These are phyloP conservation scores for Actinemys pallida DNA, from an alignment of 2,113 vertebrate species.

Conservation along the genomic window DNA sequence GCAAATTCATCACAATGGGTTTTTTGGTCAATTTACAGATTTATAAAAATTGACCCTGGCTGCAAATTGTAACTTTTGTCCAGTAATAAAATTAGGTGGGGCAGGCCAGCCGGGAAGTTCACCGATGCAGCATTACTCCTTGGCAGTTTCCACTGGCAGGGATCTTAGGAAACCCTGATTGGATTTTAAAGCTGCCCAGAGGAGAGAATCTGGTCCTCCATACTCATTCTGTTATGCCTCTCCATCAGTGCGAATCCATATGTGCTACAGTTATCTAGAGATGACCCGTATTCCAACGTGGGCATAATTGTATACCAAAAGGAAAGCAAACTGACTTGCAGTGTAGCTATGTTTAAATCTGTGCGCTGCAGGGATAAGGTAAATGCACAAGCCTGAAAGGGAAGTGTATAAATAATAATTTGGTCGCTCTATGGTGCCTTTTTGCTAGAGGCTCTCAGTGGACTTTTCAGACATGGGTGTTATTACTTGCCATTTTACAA, in stretches of 20 bases:
- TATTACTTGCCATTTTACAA: background rate
- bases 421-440: background rate
- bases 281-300: background rate
- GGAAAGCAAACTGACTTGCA: background rate
- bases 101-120: slow-evolving; percentile 45
- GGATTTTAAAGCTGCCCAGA: slow-evolving; percentile 61
- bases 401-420: background rate
- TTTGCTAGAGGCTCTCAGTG: background rate
- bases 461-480: slow-evolving; percentile 34
- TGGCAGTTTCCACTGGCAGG: slow-evolving; percentile 67
- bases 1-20: slow-evolving; percentile 10
- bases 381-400: background rate
- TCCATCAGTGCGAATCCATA: background rate
- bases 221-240: slow-evolving; percentile 62
- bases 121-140: slow-evolving; percentile 64
- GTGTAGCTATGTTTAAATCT: background rate
- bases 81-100: slow-evolving; percentile 45
- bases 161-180: slow-evolving; percentile 47
- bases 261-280: background rate
- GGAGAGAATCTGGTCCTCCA: slow-evolving; percentile 15
- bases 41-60: slow-evolving; percentile 38
- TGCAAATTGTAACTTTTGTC: slow-evolving; percentile 42
- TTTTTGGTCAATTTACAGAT: slow-evolving; percentile 14
- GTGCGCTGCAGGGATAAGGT: background rate
- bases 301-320: background rate